Conservation (phyloP, 2,888 invertebrate genomes). For the Pantelozetes paolii region DNA sequence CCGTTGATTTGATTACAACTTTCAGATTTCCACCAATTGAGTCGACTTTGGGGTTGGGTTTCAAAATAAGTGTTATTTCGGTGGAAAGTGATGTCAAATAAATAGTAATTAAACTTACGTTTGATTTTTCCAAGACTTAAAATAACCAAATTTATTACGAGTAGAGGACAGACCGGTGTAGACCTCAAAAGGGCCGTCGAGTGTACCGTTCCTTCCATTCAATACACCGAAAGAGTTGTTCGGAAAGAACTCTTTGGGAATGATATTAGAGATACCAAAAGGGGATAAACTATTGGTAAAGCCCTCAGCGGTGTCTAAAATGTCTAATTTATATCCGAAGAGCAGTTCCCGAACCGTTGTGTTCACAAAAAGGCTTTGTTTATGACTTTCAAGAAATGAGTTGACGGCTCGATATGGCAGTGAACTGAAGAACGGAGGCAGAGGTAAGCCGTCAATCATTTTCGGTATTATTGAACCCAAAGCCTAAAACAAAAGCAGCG, state of each 20-base stretch:
- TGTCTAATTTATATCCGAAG: constrained; percentile 37
- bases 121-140: constrained; percentile 38
- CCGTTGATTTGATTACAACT: constrained; percentile 39
- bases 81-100: no score
- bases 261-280: constrained; percentile 39
- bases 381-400: constrained; percentile 35
- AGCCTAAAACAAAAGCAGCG: background rate
- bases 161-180: constrained; percentile 41
- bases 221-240: constrained; percentile 44
- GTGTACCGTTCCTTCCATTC: constrained; percentile 41
- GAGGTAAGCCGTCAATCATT: constrained; percentile 25
- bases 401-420: constrained; percentile 37
- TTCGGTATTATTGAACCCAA: constrained; percentile 29
- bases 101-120: constrained; percentile 21
- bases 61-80: no score
- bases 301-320: constrained; percentile 42
- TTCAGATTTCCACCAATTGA: constrained; percentile 38
- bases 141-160: constrained; percentile 29
- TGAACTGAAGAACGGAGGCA: constrained; percentile 27
- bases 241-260: constrained; percentile 40
- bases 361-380: constrained; percentile 42
- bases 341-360: constrained; percentile 39
- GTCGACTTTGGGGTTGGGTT: constrained; percentile 1
- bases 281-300: constrained; percentile 20
- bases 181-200: constrained; percentile 43